These are phyloP conservation scores for Cyphomyrmex costatus DNA, from an alignment of 1,140 invertebrate species.

Conservation along the genomic window DNA sequence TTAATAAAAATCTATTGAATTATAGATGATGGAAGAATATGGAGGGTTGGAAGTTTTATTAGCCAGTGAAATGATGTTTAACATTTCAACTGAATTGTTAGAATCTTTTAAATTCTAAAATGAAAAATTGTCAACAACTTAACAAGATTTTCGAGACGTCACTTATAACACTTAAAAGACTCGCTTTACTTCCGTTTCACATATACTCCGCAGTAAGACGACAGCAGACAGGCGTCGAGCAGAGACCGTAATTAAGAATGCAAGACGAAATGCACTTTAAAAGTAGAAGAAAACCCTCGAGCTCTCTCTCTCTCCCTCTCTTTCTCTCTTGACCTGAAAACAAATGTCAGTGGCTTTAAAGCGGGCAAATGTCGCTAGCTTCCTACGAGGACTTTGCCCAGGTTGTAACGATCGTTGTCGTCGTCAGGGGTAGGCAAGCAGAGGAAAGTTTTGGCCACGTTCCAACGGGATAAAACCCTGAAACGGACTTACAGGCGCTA, in stretches of 20 bases:
- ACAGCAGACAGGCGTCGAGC: not conserved
- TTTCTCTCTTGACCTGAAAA: conserved; percentile 52
- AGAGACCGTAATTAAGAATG: conserved; percentile 51
- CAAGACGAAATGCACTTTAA: conserved; percentile 47
- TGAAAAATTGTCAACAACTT: not conserved
- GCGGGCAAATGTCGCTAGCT: conserved; percentile 40
- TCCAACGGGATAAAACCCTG: conserved; percentile 48
- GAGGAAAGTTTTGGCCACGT: conserved; percentile 35
- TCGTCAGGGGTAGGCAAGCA: conserved; percentile 8
- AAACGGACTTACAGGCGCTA: conserved; percentile 54
- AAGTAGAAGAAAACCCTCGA: conserved; percentile 30
- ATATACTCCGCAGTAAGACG: not conserved
- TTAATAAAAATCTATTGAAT: not conserved
- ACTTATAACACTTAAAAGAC: not conserved
- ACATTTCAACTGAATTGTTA: not conserved
- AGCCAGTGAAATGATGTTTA: not conserved
- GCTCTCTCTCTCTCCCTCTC: conserved; percentile 37
- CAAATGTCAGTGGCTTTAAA: conserved; percentile 57
- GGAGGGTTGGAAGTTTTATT: no score
- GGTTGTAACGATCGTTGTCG: conserved; percentile 63
- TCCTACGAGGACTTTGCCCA: conserved; percentile 44
- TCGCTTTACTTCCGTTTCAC: conserved; percentile 3
- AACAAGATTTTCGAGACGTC: conserved; percentile 3
- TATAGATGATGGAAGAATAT: no score
- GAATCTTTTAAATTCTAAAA: not conserved